These are phyloP conservation scores for Cardiocondyla obscurior DNA, from an alignment of 1,140 invertebrate species.

Conservation along the genomic window DNA sequence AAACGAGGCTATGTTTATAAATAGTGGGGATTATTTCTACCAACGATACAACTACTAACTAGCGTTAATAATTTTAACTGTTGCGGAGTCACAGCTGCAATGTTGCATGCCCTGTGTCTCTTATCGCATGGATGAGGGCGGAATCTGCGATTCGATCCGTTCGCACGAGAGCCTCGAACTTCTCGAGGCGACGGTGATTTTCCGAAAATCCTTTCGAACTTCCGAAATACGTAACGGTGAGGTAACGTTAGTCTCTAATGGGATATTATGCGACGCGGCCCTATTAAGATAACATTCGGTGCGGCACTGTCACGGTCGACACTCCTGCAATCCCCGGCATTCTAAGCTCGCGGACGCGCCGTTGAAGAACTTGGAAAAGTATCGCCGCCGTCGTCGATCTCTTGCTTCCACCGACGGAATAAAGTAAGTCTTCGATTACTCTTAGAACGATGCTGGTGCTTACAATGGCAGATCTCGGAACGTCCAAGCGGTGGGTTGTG, in stretches of 20 bases:
- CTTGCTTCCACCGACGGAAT: neutral
- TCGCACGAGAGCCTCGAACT: slow-evolving; percentile 19
- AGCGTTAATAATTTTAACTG: neutral
- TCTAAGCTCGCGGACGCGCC: neutral
- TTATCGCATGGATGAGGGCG: slow-evolving; percentile 52
- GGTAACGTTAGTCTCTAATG: neutral
- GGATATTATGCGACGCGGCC: neutral
- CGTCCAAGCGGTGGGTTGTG: slow-evolving; percentile 34
- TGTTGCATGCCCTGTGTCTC: neutral
- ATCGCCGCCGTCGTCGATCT: neutral
- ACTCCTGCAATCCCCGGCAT: neutral
- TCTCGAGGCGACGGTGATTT: neutral
- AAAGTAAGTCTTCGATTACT: no score
- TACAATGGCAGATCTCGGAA: slow-evolving; percentile 2
- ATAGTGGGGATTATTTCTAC: no score
- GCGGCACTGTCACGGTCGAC: neutral
- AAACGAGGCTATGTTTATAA: no score
- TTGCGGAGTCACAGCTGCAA: no score
- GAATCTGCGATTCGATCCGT: slow-evolving; percentile 65
- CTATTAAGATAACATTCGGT: neutral
- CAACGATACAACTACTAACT: no score
- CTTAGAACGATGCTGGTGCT: neutral
- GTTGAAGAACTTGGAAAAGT: neutral
- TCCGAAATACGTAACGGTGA: neutral
- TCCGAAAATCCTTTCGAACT: neutral